phyloP scores from a whole-genome alignment of 2,888 invertebrate species.

The Nasonia oneida region DNA sequence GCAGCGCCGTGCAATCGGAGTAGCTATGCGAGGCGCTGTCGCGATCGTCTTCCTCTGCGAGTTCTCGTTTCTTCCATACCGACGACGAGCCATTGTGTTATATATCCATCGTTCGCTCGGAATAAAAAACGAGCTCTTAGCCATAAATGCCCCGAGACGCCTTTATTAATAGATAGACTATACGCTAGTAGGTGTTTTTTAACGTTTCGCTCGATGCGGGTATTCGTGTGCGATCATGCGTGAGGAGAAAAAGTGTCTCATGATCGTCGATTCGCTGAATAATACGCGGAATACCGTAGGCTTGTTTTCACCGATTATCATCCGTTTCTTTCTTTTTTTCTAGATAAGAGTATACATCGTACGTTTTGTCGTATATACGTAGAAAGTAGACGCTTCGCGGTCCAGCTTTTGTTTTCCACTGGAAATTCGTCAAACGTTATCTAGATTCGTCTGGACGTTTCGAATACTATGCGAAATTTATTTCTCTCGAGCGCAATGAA shows the following conservation, averaged over 20 bases:
- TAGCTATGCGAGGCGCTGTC: neutral
- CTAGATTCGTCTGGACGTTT: neutral
- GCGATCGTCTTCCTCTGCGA: slow-evolving; percentile 4
- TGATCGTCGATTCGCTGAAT: too few species aligned
- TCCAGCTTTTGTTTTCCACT: neutral
- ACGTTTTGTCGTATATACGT: neutral
- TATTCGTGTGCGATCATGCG: too few species aligned
- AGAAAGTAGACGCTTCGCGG: neutral
- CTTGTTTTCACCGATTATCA: neutral
- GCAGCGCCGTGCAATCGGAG: neutral
- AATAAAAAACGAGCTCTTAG: slow-evolving; percentile 1
- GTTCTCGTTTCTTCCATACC: neutral
- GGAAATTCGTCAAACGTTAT: neutral
- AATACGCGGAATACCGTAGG: too few species aligned
- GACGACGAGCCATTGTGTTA: neutral
- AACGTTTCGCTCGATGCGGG: too few species aligned
- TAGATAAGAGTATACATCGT: too few species aligned
- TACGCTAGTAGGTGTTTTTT: neutral
- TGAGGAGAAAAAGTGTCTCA: too few species aligned
- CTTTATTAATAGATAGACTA: neutral
- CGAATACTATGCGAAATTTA: neutral
- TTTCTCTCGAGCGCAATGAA: neutral
- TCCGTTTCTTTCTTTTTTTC: too few species aligned
- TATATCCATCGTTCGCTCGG: neutral
- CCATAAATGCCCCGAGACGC: neutral